A percentile compares a stretch with the other conserved stretches of the same genome.
Evolutionary conservation across 2,113 vertebrate genomes (phyloP).

Genomic region (Rafetus swinhoei): DNA sequence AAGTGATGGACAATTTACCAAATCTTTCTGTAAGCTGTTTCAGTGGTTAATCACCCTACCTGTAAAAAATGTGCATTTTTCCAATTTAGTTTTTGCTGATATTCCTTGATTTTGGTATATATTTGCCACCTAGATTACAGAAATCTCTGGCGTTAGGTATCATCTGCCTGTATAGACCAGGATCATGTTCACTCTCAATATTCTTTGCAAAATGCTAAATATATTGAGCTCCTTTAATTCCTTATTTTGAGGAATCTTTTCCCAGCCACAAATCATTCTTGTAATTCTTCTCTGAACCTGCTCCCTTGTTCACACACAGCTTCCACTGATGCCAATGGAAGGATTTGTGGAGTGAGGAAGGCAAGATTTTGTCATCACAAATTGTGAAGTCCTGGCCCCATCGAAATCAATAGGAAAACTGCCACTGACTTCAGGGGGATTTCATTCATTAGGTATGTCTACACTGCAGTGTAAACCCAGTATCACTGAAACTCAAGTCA

Average conservation of each 20-base stretch:
- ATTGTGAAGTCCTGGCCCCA: neutral
- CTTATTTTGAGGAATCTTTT: neutral
- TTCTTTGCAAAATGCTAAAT: neutral
- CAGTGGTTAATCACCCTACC: neutral
- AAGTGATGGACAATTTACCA: neutral
- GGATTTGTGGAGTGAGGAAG: neutral
- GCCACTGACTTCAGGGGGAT: neutral
- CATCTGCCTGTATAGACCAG: neutral
- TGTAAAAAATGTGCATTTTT: neutral
- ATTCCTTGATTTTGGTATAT: neutral
- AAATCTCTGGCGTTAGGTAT: neutral
- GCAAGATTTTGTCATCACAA: neutral
- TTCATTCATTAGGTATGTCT: neutral
- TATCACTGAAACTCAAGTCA: neutral
- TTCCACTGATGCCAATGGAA: fast-evolving
- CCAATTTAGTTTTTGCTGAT: neutral
- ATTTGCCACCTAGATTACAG: neutral
- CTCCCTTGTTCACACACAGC: neutral
- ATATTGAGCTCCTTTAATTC: neutral
- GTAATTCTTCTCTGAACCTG: neutral
- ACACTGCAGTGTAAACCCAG: neutral
- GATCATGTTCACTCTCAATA: neutral
- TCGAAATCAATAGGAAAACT: neutral
- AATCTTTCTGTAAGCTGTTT: neutral
- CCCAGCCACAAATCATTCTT: neutral